Evolutionary conservation across 2,113 vertebrate genomes (phyloP).

Genomic region (Macquaria ambigua): DNA sequence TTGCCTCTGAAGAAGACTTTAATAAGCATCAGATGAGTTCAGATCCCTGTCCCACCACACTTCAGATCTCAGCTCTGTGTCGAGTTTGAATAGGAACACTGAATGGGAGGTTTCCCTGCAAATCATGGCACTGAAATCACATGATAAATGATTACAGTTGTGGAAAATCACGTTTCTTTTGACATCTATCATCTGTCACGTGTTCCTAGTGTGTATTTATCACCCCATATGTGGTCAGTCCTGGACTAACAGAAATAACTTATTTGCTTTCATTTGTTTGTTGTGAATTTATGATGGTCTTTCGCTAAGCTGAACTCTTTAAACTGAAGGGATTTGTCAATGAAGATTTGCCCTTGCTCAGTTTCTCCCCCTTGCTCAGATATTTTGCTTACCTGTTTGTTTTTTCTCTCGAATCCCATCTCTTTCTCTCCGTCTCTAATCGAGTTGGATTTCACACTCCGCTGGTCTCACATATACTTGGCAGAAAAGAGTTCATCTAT

Average conservation of each 20-base stretch:
- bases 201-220: neutral
- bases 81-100: neutral
- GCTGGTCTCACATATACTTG: conserved; percentile 56
- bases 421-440: conserved; percentile 52
- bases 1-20: conserved; percentile 28
- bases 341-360: neutral
- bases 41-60: neutral
- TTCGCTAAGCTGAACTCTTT: conserved; percentile 37
- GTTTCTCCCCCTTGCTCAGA: neutral
- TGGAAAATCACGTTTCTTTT: neutral
- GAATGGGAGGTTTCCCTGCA: neutral
- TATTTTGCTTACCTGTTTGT: conserved; percentile 45
- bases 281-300: conserved; percentile 17
- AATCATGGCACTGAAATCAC: neutral
- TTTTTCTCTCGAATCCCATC: conserved; percentile 32
- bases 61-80: neutral
- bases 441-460: conserved; percentile 67
- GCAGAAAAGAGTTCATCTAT: conserved; percentile 63
- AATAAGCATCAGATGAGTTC: conserved; percentile 22
- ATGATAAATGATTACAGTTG: neutral
- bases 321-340: conserved; percentile 26
- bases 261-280: neutral
- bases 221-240: neutral
- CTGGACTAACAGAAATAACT: neutral
- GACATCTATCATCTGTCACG: neutral